Evolutionary conservation across 2,113 vertebrate species (phyloP), one percentile per base, ranked within the genome.

Genomic region (Lethenteron reissneri): DNA sequence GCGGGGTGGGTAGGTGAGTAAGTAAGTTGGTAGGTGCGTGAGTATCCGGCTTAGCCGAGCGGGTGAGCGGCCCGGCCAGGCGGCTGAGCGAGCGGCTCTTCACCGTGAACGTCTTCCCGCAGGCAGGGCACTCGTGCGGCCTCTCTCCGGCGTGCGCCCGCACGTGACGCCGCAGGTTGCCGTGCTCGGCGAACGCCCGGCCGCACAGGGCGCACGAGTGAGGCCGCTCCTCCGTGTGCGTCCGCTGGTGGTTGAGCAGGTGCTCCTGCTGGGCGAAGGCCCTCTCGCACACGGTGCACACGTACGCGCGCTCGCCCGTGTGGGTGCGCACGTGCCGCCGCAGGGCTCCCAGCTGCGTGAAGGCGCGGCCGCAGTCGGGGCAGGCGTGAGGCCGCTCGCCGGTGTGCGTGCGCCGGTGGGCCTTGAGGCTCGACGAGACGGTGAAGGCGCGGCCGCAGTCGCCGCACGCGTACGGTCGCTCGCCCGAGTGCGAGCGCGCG

Each of bases 151-250:
- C 85, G 74, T 92, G 89, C 75, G 83, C 89, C 70, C 87, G 87
- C 71, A 87, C 88, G 79, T 94, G 89, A 77, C 89, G 90, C 58
- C 90, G 86, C 56, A 90, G 76, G 76, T 87, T 94, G 56, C 88
- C 88, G 1, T 88, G 87, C 2, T 91, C 87, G 9, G 88, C 83
- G 76, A 91, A 92, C 58, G 87, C 88, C 74, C 90, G 83, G 56
- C 84, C 86, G 2, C 88, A 92, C 57, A 88, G 83, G 72, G 84
- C 84, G 78, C 89, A 90, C 75, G 60, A 70, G 57, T 80, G 80
- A 2, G 79, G 78, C 13, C 74, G 70, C 11, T 79, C 77, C 25
- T 86, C 78, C 73, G 84, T 83, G 76, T 84, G 82, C 12, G 82
- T 84, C 77, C 81, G 82, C 76, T 84, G 87, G 77, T 90, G 83